phyloP scores from a whole-genome alignment of 1,140 invertebrate genomes.

The Gerris buenoi region DNA sequence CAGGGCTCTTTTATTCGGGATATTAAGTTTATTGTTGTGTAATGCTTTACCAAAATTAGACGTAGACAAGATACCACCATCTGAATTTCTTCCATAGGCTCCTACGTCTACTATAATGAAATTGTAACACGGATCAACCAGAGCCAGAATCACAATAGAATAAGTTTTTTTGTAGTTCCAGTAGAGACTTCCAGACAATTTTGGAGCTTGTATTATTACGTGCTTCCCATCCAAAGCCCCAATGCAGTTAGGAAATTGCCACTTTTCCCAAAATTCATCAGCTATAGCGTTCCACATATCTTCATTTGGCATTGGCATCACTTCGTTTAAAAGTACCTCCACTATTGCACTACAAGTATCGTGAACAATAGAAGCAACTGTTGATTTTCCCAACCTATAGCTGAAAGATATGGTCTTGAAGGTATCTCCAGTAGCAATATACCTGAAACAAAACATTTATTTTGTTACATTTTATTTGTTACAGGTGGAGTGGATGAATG shows the following conservation, averaged over 20 bases:
- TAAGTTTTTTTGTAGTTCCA: slow-evolving; percentile 33
- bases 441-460: too few species aligned
- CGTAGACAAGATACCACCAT: slow-evolving; percentile 22
- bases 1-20: slow-evolving; percentile 23
- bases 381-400: slow-evolving; percentile 13
- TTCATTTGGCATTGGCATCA: slow-evolving; percentile 9
- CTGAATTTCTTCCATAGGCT: slow-evolving; percentile 29
- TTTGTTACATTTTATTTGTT: too few species aligned
- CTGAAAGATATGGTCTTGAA: slow-evolving; percentile 17
- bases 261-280: slow-evolving; percentile 21
- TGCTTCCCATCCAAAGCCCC: too few species aligned
- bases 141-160: too few species aligned
- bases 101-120: too few species aligned
- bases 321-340: slow-evolving; percentile 9
- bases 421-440: too few species aligned
- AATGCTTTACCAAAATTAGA: slow-evolving; percentile 13
- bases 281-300: slow-evolving; percentile 23
- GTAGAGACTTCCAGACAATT: slow-evolving; percentile 26
- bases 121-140: too few species aligned
- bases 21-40: slow-evolving; percentile 20
- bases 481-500: too few species aligned
- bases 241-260: slow-evolving; percentile 26
- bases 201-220: slow-evolving; percentile 27
- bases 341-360: slow-evolving; percentile 7
- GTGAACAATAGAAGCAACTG: slow-evolving; percentile 12